A percentile compares a stretch with the other conserved stretches of the same genome.
Conservation (phyloP, 2,888 invertebrate genomes). For the Lasioglossum marginatum region DNA sequence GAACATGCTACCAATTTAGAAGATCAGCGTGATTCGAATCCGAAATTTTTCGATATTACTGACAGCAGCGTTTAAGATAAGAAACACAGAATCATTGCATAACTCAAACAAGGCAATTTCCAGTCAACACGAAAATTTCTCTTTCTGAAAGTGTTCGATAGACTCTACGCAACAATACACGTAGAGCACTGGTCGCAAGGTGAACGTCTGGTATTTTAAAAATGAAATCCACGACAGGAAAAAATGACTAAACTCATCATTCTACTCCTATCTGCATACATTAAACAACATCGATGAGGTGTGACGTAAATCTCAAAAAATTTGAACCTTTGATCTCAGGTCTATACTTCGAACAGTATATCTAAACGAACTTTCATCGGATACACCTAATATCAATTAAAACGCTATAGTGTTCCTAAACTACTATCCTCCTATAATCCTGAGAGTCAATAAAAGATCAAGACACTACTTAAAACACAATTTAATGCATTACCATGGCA, state of each 20-base stretch:
- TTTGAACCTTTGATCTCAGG: background rate
- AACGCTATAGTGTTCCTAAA: background rate
- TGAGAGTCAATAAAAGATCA: background rate
- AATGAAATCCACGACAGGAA: background rate
- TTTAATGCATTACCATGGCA: constrained; percentile 7
- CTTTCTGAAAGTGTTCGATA: background rate
- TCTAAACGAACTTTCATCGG: background rate
- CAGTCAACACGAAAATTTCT: background rate
- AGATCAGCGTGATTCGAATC: background rate
- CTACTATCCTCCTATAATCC: background rate
- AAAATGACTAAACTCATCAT: background rate
- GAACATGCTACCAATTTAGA: background rate
- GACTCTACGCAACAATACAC: background rate
- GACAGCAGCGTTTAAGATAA: background rate
- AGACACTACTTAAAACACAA: background rate
- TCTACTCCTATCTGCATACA: background rate
- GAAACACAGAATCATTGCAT: background rate
- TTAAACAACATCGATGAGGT: background rate
- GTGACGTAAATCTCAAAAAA: background rate
- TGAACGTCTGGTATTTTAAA: background rate
- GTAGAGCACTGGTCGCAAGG: background rate
- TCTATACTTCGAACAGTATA: background rate
- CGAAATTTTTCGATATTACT: background rate
- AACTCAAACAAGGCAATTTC: background rate
- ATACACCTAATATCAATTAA: background rate